Conservation (phyloP, 2,113 vertebrate species). For the Triplophysa siluroides region DNA sequence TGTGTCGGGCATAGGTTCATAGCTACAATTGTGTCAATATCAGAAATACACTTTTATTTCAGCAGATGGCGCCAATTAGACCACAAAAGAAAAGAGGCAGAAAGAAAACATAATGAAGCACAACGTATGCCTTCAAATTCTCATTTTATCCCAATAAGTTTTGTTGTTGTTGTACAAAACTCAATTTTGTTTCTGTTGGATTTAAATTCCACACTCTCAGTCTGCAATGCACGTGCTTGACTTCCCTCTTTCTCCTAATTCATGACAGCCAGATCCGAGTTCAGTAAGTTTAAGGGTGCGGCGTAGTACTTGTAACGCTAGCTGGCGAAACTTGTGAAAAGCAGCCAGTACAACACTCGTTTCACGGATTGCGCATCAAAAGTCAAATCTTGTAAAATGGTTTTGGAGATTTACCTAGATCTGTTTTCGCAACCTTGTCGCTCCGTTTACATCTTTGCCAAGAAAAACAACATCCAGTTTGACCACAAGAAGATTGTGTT, state of each 20-base stretch:
- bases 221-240: too few species aligned
- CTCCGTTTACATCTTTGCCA: constrained; percentile 81
- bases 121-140: neutral
- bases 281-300: neutral
- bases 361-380: too few species aligned
- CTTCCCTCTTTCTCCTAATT: too few species aligned
- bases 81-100: neutral
- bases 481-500: constrained; percentile 76
- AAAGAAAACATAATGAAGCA: neutral
- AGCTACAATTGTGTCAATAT: too few species aligned
- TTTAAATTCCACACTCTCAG: too few species aligned
- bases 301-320: neutral
- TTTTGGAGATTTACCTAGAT: constrained; percentile 83
- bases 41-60: neutral
- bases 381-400: constrained; percentile 44
- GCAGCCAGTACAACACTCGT: neutral
- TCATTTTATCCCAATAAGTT: neutral
- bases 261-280: neutral
- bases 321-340: neutral
- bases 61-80: neutral
- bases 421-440: constrained; percentile 83
- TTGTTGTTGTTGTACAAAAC: too few species aligned
- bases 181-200: neutral
- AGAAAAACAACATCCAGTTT: constrained; percentile 77
- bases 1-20: too few species aligned